Conservation (phyloP, 2,113 vertebrate species). For the Elaphurus davidianus region DNA sequence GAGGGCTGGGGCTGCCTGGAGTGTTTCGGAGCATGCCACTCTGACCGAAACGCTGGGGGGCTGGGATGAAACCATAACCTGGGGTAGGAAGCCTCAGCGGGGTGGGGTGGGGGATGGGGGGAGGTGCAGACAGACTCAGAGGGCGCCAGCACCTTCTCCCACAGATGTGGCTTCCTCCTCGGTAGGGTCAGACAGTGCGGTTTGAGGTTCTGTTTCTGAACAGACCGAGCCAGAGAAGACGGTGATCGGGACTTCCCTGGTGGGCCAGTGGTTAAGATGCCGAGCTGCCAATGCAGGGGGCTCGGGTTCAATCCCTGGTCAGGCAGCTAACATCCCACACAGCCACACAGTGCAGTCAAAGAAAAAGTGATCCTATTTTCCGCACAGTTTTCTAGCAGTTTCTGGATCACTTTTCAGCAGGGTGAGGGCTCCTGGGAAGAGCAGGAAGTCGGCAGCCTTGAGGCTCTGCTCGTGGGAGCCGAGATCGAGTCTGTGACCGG, state of each 20-base stretch:
- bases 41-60: rapidly evolving
- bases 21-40: not conserved
- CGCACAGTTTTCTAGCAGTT: not conserved
- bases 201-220: not conserved
- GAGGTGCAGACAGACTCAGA: too few relatives aligned
- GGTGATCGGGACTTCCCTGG: not conserved
- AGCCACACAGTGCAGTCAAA: not conserved
- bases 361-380: not conserved
- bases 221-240: not conserved
- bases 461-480: not conserved
- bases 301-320: not conserved
- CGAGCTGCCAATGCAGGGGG: not conserved
- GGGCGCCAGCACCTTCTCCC: not conserved
- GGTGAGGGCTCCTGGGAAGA: not conserved
- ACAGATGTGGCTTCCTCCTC: not conserved
- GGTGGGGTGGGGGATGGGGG: too few relatives aligned
- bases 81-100: not conserved
- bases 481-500: not conserved
- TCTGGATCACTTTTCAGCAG: not conserved
- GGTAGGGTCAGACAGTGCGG: not conserved
- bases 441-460: not conserved
- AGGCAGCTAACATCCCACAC: not conserved
- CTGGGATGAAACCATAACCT: not conserved
- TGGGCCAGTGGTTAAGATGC: not conserved
- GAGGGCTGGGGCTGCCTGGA: not conserved